These are phyloP conservation scores for Stenodera caucasica DNA, from an alignment of 2,888 invertebrate genomes.

Conservation along the genomic window DNA sequence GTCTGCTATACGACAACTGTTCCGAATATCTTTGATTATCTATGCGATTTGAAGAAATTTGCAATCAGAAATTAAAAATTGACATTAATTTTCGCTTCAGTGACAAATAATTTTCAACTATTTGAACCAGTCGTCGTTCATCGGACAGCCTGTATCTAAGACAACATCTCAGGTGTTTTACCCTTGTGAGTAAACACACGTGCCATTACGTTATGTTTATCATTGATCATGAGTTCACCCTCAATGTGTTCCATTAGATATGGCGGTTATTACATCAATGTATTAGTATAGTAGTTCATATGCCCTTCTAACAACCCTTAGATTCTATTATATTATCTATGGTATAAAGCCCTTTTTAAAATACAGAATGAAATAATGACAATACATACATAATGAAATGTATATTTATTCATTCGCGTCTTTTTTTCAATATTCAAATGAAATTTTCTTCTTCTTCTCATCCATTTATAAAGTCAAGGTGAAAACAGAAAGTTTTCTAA, in stretches of 20 bases:
- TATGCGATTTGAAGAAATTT: no score
- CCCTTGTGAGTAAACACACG: slow-evolving; percentile 25
- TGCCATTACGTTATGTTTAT: slow-evolving; percentile 30
- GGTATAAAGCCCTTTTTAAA: background rate
- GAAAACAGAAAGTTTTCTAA: background rate
- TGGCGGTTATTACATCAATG: slow-evolving; percentile 20
- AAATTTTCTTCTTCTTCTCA: background rate
- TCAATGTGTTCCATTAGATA: slow-evolving; percentile 27
- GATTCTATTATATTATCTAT: slow-evolving; percentile 2
- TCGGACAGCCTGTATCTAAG: no score
- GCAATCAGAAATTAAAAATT: no score
- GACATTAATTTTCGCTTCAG: no score
- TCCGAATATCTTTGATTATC: no score
- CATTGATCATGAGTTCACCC: slow-evolving; percentile 27
- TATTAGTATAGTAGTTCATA: background rate
- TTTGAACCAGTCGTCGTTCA: no score
- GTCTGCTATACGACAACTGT: no score
- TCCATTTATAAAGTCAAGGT: background rate
- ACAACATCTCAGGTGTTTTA: slow-evolving; percentile 27
- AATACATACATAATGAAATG: background rate
- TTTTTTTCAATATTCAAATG: background rate
- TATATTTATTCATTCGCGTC: background rate
- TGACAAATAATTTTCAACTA: no score
- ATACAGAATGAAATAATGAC: background rate
- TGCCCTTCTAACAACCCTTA: background rate